These are phyloP conservation scores for Acanthisitta chloris DNA, from an alignment of 2,113 vertebrate genomes.

Conservation along the genomic window DNA sequence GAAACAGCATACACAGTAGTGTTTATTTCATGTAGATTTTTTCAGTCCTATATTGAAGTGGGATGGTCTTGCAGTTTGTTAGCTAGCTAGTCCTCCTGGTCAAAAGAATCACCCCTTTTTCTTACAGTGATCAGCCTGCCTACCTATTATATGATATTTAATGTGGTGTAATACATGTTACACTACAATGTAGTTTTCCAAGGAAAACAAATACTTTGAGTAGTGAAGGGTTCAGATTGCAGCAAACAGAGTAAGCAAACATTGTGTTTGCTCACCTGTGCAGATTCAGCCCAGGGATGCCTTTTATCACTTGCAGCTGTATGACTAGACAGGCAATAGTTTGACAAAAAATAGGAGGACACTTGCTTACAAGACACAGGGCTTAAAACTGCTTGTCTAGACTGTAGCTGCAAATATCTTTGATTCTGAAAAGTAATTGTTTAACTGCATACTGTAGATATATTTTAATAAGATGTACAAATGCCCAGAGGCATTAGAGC, in stretches of 20 bases:
- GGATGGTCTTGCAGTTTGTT: background rate
- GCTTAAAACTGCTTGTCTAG: background rate
- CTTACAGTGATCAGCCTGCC: background rate
- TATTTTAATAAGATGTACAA: background rate
- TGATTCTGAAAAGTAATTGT: background rate
- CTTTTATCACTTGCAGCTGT: background rate
- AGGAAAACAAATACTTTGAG: slow-evolving; percentile 16
- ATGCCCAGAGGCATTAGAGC: background rate
- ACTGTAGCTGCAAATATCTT: background rate
- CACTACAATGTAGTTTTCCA: background rate
- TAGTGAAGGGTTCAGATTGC: slow-evolving; percentile 27
- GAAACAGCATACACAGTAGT: background rate
- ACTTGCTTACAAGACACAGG: background rate
- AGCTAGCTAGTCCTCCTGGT: background rate
- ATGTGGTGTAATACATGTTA: background rate
- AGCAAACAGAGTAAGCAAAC: slow-evolving; percentile 5
- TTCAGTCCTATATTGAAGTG: fast-evolving
- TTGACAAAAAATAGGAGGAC: background rate
- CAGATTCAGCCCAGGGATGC: background rate
- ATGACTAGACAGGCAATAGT: background rate
- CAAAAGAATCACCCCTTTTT: background rate
- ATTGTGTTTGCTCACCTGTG: slow-evolving; percentile 8
- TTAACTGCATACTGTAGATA: background rate
- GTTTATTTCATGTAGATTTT: background rate
- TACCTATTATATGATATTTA: background rate